Evolutionary conservation across 2,797 vertebrate species (phyloP), one percentile per base, ranked within the genome.

Genomic region (Hippocampus kuda): DNA sequence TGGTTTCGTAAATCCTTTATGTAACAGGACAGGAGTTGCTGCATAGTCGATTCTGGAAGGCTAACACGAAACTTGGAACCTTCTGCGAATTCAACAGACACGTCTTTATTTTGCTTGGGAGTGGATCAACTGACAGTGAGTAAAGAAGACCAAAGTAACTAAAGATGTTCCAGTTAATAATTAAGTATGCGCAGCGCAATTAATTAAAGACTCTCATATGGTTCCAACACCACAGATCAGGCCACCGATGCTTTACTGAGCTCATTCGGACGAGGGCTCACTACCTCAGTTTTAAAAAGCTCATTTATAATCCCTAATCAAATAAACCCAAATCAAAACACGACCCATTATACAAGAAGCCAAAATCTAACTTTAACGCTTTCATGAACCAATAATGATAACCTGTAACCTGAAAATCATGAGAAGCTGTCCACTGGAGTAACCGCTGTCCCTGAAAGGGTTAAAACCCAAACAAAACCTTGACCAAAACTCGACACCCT

Each of bases 151-250:
- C 66, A 34, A 72, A 83, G 79, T 70, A 79, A 80, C 70, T 75
- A 57, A 81, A 79, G 75, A 66, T 67, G 78, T 74, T 79, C 65
- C 48, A 75, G 82, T 87, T 81, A 81, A 86, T 65, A 65, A 65
- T 46, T 46, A 65, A 27, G 75, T 79, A 73, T 78, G 80, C 26
- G 16, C 70, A 72, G 82, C 72, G 74, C 51, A 78, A 75, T 75
- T 89, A 85, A 88, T 89, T 88, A 87, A 88, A 86, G 83, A 86
- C 78, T 77, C 77, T 77, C 75, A 80, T 77, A 79, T 7, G 0
- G 74, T 77, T 64, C 68, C 48, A n/a, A 62, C 71, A 30, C 67
- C 56, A 70, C 56, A 68, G 69, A 75, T 69, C 67, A 69, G 81
- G 76, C 78, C 75, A 80, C 75, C 72, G 73, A 74, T 77, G 24